Evolutionary conservation across 2,113 vertebrate species (phyloP).

Genomic region (Oceanodroma tethys): DNA sequence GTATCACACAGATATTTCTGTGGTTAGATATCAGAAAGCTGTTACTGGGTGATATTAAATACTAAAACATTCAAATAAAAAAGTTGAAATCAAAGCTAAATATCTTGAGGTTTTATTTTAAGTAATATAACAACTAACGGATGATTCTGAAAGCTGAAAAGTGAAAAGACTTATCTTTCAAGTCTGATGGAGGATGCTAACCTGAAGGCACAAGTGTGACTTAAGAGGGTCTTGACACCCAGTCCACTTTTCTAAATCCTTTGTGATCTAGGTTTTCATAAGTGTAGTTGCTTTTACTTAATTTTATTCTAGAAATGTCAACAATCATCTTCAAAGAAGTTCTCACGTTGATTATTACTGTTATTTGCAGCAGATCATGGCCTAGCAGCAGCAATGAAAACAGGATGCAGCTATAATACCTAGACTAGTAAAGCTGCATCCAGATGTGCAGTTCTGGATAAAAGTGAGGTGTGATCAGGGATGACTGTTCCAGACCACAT

Average conservation of each 20-base stretch:
- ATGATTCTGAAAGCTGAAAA: neutral
- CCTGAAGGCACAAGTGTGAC: neutral
- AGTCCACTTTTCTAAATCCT: neutral
- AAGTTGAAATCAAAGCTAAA: neutral
- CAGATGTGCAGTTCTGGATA: neutral
- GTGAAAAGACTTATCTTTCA: neutral
- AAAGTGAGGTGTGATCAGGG: neutral
- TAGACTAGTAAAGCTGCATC: neutral
- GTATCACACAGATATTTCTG: neutral
- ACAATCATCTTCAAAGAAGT: neutral
- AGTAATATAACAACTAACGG: neutral
- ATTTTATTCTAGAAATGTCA: neutral
- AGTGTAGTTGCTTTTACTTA: neutral
- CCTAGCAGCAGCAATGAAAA: neutral
- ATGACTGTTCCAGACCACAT: accelerated
- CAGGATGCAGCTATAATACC: neutral
- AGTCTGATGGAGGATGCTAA: neutral
- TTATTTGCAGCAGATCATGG: neutral
- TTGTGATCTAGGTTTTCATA: neutral
- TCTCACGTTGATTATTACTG: neutral
- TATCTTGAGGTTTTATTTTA: neutral
- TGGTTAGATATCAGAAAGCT: neutral
- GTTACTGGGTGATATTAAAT: neutral
- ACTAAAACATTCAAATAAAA: neutral
- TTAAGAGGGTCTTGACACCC: neutral